Evolutionary conservation across 1,140 invertebrate species (phyloP), one percentile per base, ranked within the genome.

Genomic region (Bombus sibiricus): DNA sequence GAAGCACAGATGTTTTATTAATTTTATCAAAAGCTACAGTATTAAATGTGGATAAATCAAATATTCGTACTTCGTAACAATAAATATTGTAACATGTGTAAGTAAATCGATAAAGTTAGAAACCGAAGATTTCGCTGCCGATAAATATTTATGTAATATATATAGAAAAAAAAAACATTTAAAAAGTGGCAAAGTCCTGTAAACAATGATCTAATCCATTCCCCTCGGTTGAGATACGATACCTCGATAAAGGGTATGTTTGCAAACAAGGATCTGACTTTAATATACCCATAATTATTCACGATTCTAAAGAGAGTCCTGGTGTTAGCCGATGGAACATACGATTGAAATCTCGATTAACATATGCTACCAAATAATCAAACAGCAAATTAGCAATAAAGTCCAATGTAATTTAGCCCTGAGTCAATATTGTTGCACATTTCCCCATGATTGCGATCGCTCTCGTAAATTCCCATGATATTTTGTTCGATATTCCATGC

Each of bases 381-480:
- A 77, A 62, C 75, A 77, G 75, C 22, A 32, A 64, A 77, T 77
- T 62, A 77, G 15, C 13, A 62, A 32, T 62, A 41, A 77, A 64
- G 57, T 53, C n/a, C 73, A 34, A 28, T 53, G 22, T 75, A 75
- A 75, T 75, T 57, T 28, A 57, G 32, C 47, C 43, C 25, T 34
- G 73, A 75, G 57, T 41, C 57, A 77, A 77, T 39, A 62, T 64
- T 62, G 57, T 77, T 41, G n/a, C 34, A 77, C 37, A 6, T 41
- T 76, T 59, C 75, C 34, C 13, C 3, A n/a, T 28, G 25, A 37
- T 77, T 77, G 73, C 53, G n/a, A 75, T 75, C 43, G 32, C 47
- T 75, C 32, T 75, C 73, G 25, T 39, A n/a, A 59, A 62, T 78
- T 62, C 25, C 13, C 76, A n/a, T 13, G 53, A 59, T 59, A 41